Evolutionary conservation across 2,113 vertebrate genomes (phyloP), one percentile per base, ranked within the genome.

Genomic region (Perca flavescens): DNA sequence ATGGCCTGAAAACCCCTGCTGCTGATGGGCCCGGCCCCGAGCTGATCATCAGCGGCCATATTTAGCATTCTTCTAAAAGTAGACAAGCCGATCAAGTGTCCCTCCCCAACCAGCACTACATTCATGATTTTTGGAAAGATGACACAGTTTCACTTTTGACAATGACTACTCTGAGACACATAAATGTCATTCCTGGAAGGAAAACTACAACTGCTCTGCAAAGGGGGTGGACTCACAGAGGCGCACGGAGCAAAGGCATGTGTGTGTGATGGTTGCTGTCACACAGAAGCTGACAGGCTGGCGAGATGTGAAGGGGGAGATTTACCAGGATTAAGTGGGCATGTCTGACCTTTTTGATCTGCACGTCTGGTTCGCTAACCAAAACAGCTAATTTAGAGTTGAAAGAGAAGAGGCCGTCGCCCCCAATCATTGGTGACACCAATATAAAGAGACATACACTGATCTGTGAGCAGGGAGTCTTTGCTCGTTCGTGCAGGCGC

Each of bases 271-370:
- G 89, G 83, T 88, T 88, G 88, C 88, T 90, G 90, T 93, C 93
- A 87, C 90, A 90, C 87, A 85, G 91, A 86, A 88, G 91, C 92
- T 90, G 92, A 92, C 89, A 86, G 77, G 82, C 84, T 92, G 88
- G 89, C 63, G 87, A 94, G 91, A 93, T 92, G 91, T 88, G 89
- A 89, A 88, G 83, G 88, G 90, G 86, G 92, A 89, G 89, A 87
- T 91, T 93, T 92, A 86, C 85, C 84, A 78, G 94, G 94, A 94
- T 94, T 94, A 94, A 91, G 88, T 93, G 93, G 93, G 92, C 92
- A 94, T 88, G 90, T 94, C 90, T 92, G 92, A 94, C 92, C 92
- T 93, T 91, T 94, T 90, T 93, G 92, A 94, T 94, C 92, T 81
- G 80, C 69, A 68, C 62, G 79, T 90, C 88, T 92, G 92, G 78